Evolutionary conservation across 2,797 vertebrate species (phyloP), one percentile per base, ranked within the genome.

Genomic region (Heteromormyrus szaboi): DNA sequence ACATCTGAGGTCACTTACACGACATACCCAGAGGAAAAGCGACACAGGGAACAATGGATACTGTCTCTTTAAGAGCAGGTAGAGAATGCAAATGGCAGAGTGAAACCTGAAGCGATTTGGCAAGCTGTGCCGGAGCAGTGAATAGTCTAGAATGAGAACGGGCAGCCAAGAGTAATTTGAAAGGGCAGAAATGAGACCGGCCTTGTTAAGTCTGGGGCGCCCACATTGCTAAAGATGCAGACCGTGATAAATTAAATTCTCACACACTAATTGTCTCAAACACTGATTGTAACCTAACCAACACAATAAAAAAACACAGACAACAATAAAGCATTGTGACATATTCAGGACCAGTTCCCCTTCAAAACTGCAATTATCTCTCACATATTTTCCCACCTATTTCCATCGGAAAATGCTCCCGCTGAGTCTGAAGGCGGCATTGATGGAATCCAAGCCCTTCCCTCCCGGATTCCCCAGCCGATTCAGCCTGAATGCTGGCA

Each of bases 51-150:
- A 88, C n/a, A 81, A 88, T 72, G 87, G 50, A 29, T 87, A 56
- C 88, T 89, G 88, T 56, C n/a, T 37, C 86, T 89, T 89, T 89
- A 89, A 89, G 89, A 87, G 86, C 89, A 87, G 89, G 86, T 87
- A 87, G 33, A 51, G 72, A 89, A 89, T 89, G 86, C 54, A 89
- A 89, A 88, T 53, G 3, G 50, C 50, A 56, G 14, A 54, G 33
- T 22, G 48, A 81, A 51, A 88, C 50, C 87, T 81, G 68, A 88
- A 65, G 68, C 68, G 22, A 88, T 88, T 54, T 88, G 25, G 68
- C 87, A 81, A 56, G 59, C 87, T 81, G 87, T 79, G 87, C 29
- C 2, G 50, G 87, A 81, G 29, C 87, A 14, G 9, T 81, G 68
- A 88, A 88, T 88, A 88, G 87, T 46, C 87, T 65, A 50, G 81